A percentile compares a stretch with the other conserved stretches of the same genome.
Evolutionary conservation across 92 coral and sea anemone species (phyloP).

Genomic region (Montipora capitata): DNA sequence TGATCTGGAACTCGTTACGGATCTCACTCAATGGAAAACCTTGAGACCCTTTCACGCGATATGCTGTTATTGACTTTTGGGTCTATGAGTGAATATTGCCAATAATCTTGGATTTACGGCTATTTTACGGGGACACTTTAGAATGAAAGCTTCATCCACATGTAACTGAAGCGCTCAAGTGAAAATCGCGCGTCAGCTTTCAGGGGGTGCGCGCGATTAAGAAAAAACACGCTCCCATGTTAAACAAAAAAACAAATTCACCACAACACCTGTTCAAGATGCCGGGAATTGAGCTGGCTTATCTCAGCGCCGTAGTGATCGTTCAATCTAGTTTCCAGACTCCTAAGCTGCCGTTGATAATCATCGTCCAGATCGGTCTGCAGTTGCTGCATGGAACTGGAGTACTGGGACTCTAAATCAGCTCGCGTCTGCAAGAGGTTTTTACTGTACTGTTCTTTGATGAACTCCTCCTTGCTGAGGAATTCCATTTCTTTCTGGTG

Average conservation of each 20-base stretch:
- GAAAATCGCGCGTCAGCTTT: too few species aligned
- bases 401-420: conserved; percentile 81
- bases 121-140: too few species aligned
- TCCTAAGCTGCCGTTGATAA: conserved; percentile 78
- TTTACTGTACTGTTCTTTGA: conserved; percentile 73
- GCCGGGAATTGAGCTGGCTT: conserved; percentile 76
- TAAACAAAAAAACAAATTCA: conserved; percentile 19
- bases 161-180: too few species aligned
- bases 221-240: background rate
- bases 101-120: too few species aligned
- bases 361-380: conserved; percentile 88
- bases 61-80: too few species aligned
- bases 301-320: conserved; percentile 89
- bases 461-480: conserved; percentile 72
- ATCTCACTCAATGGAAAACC: too few species aligned
- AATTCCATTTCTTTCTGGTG: conserved; percentile 87
- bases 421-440: conserved; percentile 73
- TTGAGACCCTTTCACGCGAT: too few species aligned
- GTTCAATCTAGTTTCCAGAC: conserved; percentile 77
- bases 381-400: conserved; percentile 83
- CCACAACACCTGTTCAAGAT: conserved; percentile 98
- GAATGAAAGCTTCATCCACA: too few species aligned
- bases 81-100: too few species aligned
- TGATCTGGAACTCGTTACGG: too few species aligned
- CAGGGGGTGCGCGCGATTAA: background rate